A percentile compares a stretch with the other conserved stretches of the same genome.
These are phyloP conservation scores for Pogona vitticeps DNA, from an alignment of 2,113 vertebrate species.

Conservation along the genomic window DNA sequence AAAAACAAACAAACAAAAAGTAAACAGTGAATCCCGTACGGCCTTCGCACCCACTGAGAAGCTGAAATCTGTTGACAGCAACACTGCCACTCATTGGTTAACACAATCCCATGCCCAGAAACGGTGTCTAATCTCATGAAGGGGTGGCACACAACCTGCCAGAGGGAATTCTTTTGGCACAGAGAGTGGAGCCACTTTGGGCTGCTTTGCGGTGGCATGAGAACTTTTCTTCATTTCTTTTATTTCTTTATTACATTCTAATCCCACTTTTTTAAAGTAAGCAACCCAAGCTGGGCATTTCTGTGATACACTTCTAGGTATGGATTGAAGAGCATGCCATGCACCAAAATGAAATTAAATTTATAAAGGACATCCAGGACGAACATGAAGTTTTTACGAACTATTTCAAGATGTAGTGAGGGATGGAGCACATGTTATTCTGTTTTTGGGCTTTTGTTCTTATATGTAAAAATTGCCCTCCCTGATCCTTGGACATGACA, in stretches of 20 bases:
- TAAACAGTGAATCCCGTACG: neutral
- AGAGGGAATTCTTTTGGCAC: neutral
- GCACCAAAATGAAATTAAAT: neutral
- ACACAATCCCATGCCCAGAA: neutral
- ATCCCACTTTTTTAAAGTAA: neutral
- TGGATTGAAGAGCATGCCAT: neutral
- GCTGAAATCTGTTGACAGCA: rapidly evolving
- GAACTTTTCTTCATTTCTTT: too few species aligned
- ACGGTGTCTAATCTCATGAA: neutral
- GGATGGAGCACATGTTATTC: too few species aligned
- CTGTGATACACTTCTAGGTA: neutral
- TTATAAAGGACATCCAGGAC: neutral
- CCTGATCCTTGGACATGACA: too few species aligned
- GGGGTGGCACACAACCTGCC: neutral
- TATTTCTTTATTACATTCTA: too few species aligned
- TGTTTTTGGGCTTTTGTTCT: too few species aligned
- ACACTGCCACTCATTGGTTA: neutral
- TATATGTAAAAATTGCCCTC: neutral
- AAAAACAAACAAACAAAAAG: conserved; percentile 24
- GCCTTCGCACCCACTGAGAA: neutral
- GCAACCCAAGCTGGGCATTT: neutral
- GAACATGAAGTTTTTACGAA: neutral
- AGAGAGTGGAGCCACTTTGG: too few species aligned
- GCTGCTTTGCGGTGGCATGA: neutral
- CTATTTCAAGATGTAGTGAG: neutral